Conservation (phyloP, 1,140 invertebrate genomes). For the Helicoverpa armigera region DNA sequence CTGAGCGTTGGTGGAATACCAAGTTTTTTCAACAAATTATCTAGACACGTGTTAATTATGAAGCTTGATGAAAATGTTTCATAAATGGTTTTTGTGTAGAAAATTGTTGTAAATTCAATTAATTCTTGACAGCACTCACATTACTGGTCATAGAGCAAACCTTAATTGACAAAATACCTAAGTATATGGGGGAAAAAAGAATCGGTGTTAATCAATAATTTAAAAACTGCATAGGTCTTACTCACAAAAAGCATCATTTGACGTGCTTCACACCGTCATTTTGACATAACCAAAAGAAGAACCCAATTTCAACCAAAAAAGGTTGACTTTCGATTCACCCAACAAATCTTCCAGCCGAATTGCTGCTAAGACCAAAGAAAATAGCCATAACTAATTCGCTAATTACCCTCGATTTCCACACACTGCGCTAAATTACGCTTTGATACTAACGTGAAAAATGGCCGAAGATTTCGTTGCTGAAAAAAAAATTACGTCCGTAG, state of each 20-base stretch:
- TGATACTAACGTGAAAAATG: slow-evolving; percentile 83
- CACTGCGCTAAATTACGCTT: slow-evolving; percentile 69
- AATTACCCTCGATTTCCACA: slow-evolving; percentile 63
- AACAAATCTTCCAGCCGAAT: slow-evolving; percentile 20
- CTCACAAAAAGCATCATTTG: too few species aligned
- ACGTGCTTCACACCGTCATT: neutral
- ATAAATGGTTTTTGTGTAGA: neutral
- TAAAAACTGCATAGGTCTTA: too few species aligned
- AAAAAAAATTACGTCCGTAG: slow-evolving; percentile 77
- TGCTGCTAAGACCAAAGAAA: slow-evolving; percentile 25
- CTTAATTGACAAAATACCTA: too few species aligned
- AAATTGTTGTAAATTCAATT: neutral
- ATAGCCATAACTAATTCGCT: slow-evolving; percentile 38
- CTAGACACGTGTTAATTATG: slow-evolving; percentile 14
- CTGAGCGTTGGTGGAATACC: slow-evolving; percentile 44
- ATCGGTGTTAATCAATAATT: too few species aligned
- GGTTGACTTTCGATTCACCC: slow-evolving; percentile 11
- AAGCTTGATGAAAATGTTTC: neutral
- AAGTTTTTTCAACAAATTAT: neutral
- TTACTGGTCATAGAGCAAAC: too few species aligned
- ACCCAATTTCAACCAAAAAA: neutral
- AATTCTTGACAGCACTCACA: too few species aligned
- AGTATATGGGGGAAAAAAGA: too few species aligned
- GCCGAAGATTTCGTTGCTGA: slow-evolving; percentile 73
- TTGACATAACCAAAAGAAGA: neutral